Evolutionary conservation across 1,140 invertebrate species (phyloP).

Genomic region (Calephelis virginiensis): DNA sequence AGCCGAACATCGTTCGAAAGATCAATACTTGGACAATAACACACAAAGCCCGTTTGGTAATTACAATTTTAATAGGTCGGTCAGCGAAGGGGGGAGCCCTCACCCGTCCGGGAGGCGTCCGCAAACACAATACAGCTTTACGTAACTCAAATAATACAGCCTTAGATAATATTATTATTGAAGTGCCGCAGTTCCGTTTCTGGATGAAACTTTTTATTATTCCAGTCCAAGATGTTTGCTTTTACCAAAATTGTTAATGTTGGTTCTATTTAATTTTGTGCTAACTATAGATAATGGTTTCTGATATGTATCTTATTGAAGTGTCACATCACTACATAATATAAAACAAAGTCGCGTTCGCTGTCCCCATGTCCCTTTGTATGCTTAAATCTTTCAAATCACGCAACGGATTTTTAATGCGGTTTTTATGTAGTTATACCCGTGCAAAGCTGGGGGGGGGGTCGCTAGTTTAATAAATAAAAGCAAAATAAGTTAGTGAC

Average conservation of each 20-base stretch:
- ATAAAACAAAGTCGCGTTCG: too few species aligned
- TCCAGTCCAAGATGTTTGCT: constrained; percentile 5
- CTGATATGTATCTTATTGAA: neutral
- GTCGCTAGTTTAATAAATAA: too few species aligned
- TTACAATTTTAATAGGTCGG: constrained; percentile 71
- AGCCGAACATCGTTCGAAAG: neutral
- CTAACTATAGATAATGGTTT: neutral
- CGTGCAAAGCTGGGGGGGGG: too few species aligned
- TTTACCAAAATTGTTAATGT: constrained; percentile 15
- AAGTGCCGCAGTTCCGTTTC: constrained; percentile 26
- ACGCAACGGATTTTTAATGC: too few species aligned
- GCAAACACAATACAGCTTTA: constrained; percentile 53
- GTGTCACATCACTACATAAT: too few species aligned
- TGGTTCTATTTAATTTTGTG: neutral
- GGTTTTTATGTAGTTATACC: too few species aligned
- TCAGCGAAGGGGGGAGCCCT: constrained; percentile 39
- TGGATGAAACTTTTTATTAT: constrained; percentile 15
- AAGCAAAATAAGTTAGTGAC: too few species aligned
- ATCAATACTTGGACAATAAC: constrained; percentile 50
- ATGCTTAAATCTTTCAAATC: too few species aligned
- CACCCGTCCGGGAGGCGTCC: constrained; percentile 25
- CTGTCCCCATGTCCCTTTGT: too few species aligned
- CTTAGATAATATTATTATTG: constrained; percentile 48
- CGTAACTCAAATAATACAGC: constrained; percentile 64
- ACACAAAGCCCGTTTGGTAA: constrained; percentile 59